phyloP scores from a whole-genome alignment of 1,140 invertebrate species.

The Aleiodes sp. region DNA sequence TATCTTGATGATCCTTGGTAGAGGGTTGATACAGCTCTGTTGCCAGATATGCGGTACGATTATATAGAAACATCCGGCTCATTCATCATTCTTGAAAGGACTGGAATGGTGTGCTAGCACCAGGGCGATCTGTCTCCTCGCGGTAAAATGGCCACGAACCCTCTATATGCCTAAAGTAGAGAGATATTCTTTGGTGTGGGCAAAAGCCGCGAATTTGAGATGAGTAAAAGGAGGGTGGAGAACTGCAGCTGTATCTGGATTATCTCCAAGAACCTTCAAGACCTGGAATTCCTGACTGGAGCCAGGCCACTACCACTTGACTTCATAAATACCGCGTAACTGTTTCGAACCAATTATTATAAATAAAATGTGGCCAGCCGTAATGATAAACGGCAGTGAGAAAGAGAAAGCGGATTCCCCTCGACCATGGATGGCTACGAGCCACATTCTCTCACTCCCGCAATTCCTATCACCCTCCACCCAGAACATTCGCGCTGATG shows the following conservation, averaged over 20 bases:
- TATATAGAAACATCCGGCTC: conserved; percentile 57
- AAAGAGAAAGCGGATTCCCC: conserved; percentile 27
- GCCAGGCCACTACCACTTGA: conserved; percentile 33
- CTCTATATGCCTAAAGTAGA: conserved; percentile 29
- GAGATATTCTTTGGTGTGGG: not conserved
- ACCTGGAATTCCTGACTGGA: conserved; percentile 50
- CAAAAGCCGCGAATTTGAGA: not conserved
- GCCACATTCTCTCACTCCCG: conserved; percentile 40
- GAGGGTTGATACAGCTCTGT: not conserved
- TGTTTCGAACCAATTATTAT: conserved; percentile 63
- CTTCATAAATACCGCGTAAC: conserved; percentile 62
- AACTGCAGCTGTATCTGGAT: conserved; percentile 53
- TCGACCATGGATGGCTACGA: conserved; percentile 33
- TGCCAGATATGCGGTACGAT: conserved; percentile 40
- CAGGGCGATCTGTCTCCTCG: conserved; percentile 55
- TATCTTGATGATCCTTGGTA: not conserved
- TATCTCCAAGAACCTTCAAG: conserved; percentile 57
- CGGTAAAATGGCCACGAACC: conserved; percentile 56
- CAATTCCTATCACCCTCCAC: not conserved
- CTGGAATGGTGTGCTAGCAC: conserved; percentile 38
- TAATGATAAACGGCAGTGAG: conserved; percentile 56
- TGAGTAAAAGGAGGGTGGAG: conserved; percentile 33
- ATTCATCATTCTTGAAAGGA: conserved; percentile 54
- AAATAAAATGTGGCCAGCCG: conserved; percentile 58
- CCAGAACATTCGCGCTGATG: conserved; percentile 14